A percentile compares a stretch with the other conserved stretches of the same genome.
These are phyloP conservation scores for Ovis canadensis DNA, from an alignment of 2,113 vertebrate species.

Conservation along the genomic window DNA sequence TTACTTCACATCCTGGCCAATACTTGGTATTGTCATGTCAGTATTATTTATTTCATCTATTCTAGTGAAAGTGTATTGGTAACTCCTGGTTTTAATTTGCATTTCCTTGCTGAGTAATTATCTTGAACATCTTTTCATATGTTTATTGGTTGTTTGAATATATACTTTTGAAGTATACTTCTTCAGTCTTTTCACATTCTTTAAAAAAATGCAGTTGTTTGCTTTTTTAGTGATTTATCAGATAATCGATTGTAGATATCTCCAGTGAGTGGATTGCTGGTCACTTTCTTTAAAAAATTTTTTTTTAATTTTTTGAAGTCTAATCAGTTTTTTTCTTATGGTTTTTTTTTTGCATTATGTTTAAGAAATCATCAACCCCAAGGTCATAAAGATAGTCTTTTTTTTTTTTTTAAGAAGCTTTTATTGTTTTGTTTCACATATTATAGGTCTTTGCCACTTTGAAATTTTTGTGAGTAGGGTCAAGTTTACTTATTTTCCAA, in stretches of 20 bases:
- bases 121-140: conserved; percentile 14
- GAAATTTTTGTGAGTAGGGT: neutral
- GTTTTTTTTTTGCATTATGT: neutral
- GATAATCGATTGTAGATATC: neutral
- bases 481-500: neutral
- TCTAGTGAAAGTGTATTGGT: neutral
- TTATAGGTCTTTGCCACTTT: neutral
- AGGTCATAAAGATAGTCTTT: neutral
- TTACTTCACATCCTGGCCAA: neutral
- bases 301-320: neutral
- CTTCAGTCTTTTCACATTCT: neutral
- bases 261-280: neutral
- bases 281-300: neutral
- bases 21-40: neutral
- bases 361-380: neutral
- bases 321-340: neutral
- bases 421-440: neutral
- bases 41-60: neutral
- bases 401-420: neutral
- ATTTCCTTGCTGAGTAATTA: neutral
- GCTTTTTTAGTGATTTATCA: neutral
- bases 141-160: neutral
- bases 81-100: conserved; percentile 12
- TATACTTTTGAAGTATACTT: neutral
- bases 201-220: neutral